phyloP scores from a whole-genome alignment of 2,797 vertebrate genomes.

The Molossus molossus region DNA sequence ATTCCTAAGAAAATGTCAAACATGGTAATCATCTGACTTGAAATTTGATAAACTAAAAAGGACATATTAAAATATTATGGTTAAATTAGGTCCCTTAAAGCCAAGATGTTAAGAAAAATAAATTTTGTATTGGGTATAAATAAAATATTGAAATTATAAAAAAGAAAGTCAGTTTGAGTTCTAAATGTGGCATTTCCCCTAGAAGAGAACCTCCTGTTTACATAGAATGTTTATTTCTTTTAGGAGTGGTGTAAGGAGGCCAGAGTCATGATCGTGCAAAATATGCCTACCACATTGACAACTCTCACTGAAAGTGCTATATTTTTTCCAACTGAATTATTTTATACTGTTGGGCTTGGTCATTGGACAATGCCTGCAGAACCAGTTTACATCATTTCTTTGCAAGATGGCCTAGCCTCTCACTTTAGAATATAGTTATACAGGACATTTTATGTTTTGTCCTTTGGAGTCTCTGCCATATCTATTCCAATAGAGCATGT shows the following conservation, averaged over 20 bases:
- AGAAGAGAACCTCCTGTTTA: neutral
- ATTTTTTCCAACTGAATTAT: slow-evolving; percentile 13
- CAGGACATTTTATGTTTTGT: neutral
- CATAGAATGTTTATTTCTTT: neutral
- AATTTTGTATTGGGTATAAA: no score
- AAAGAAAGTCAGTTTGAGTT: neutral
- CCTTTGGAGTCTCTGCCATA: neutral
- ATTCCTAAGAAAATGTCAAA: no score
- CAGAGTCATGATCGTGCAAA: neutral
- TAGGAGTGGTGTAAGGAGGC: neutral
- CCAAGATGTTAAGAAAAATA: no score
- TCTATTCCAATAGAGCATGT: neutral
- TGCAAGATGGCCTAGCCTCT: neutral
- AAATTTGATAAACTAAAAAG: no score
- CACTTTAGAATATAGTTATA: neutral
- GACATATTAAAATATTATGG: no score
- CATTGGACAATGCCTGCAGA: neutral
- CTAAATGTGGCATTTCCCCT: neutral
- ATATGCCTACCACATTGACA: neutral
- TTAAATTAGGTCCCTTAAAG: no score
- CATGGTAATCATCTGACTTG: no score
- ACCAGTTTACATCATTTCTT: slow-evolving; percentile 27
- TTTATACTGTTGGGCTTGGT: neutral
- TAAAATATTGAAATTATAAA: no score
- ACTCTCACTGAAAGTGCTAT: neutral